phyloP scores from a whole-genome alignment of 1,140 invertebrate genomes.

The Drosophila murphyi region DNA sequence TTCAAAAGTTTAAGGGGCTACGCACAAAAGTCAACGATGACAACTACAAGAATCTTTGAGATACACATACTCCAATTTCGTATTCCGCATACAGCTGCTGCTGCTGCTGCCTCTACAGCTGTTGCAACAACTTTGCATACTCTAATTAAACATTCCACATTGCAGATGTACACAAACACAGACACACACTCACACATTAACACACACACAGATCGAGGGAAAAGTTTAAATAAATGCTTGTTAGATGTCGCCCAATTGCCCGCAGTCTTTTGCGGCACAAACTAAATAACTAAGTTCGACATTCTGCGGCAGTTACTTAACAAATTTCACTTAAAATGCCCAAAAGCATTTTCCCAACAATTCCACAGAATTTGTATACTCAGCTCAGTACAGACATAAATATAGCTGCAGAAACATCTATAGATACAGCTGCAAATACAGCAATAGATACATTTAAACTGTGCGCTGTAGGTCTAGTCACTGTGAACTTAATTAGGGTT shows the following conservation, averaged over 20 bases:
- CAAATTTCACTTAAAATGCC: constrained; percentile 61
- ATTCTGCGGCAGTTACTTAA: constrained; percentile 56
- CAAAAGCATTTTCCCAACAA: constrained; percentile 36
- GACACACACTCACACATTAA: constrained; percentile 8
- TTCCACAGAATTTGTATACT: constrained; percentile 10
- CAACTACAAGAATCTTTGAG: constrained; percentile 34
- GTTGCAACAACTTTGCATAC: constrained; percentile 67
- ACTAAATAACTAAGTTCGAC: constrained; percentile 46
- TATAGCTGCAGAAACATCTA: background rate
- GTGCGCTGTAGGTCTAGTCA: constrained; percentile 16
- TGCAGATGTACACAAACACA: constrained; percentile 35
- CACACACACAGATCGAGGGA: constrained; percentile 13
- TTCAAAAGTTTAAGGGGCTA: constrained; percentile 20
- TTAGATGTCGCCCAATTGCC: constrained; percentile 68
- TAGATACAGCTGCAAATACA: constrained; percentile 24
- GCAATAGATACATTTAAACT: constrained; percentile 15
- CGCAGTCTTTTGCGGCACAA: constrained; percentile 45
- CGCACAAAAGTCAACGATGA: constrained; percentile 31
- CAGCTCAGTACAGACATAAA: background rate
- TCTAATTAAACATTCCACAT: constrained; percentile 73
- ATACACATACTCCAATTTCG: constrained; percentile 16
- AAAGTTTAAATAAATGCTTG: constrained; percentile 65
- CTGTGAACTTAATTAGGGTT: constrained; percentile 74
- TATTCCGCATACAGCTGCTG: constrained; percentile 42
- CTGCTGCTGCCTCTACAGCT: background rate